Conservation (phyloP, 2,113 vertebrate genomes). For the Bos javanicus region DNA sequence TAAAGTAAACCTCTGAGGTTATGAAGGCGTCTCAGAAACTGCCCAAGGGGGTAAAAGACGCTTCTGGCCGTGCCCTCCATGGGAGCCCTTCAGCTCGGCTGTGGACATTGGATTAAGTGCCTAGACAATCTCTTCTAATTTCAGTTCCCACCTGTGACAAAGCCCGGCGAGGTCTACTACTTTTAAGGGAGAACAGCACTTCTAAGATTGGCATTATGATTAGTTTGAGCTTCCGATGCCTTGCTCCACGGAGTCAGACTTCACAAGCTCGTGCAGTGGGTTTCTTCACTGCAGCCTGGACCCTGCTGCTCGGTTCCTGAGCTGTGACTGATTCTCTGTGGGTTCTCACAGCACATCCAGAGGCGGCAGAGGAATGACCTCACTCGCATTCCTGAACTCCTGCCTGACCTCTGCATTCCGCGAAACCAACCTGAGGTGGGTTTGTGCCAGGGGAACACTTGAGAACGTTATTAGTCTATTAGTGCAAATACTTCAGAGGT, state of each 20-base stretch:
- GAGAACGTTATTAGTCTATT: background rate
- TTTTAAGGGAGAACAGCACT: background rate
- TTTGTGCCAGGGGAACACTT: background rate
- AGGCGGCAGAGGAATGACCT: background rate
- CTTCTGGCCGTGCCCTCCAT: background rate
- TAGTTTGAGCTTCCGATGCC: no score
- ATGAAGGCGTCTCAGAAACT: background rate
- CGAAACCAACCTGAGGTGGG: background rate
- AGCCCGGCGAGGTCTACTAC: rapidly evolving
- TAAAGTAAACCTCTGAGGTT: background rate
- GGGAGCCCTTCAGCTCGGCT: background rate
- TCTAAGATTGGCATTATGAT: no score
- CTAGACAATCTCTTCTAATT: no score
- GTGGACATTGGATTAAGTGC: rapidly evolving
- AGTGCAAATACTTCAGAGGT: background rate
- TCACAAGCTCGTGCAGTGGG: rapidly evolving
- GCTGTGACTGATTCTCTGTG: background rate
- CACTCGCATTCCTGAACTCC: background rate
- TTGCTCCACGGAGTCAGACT: background rate
- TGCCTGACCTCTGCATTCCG: background rate
- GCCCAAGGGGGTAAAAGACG: background rate
- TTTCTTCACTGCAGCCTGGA: no score
- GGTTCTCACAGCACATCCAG: background rate
- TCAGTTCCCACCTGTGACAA: background rate
- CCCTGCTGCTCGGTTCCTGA: background rate